These are phyloP conservation scores for Zaprionus africanus DNA, from an alignment of 1,140 invertebrate species.

Conservation along the genomic window DNA sequence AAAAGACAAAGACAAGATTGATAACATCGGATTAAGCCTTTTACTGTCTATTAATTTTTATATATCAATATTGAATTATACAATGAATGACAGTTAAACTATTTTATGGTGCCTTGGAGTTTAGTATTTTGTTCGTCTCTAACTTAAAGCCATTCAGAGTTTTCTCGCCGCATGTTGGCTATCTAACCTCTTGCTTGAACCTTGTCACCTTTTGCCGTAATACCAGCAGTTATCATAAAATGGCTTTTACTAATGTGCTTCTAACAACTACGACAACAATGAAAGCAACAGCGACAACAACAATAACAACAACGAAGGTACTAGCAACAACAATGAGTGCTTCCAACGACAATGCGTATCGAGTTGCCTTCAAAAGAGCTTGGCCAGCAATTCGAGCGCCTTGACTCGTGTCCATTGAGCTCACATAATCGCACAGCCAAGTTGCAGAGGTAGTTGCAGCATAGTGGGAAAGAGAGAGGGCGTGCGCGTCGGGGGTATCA, in stretches of 20 bases:
- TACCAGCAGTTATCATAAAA: conserved; percentile 69
- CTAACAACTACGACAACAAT: conserved; percentile 32
- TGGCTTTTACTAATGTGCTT: conserved; percentile 68
- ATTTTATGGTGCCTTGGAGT: no score
- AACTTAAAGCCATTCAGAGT: background rate
- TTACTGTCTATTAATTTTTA: no score
- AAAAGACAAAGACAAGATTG: no score
- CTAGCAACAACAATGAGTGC: conserved; percentile 37
- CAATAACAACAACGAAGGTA: conserved; percentile 6
- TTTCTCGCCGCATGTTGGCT: background rate
- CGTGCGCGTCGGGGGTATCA: conserved; percentile 51
- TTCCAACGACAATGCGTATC: conserved; percentile 59
- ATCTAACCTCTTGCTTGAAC: conserved; percentile 62
- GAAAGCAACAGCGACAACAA: conserved; percentile 29
- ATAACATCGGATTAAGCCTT: no score
- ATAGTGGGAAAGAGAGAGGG: conserved; percentile 1
- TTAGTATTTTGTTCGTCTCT: no score
- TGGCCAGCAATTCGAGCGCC: conserved; percentile 64
- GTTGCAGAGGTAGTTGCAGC: background rate
- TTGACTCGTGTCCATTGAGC: conserved; percentile 77
- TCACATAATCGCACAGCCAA: conserved; percentile 52
- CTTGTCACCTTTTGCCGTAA: conserved; percentile 57
- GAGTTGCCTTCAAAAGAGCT: conserved; percentile 73
- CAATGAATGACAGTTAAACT: no score
- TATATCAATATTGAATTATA: no score